Percentiles rank a stretch among this genome's conserved stretches.
Evolutionary conservation across 2,113 vertebrate genomes (phyloP).

Genomic region (Leiothrix lutea): DNA sequence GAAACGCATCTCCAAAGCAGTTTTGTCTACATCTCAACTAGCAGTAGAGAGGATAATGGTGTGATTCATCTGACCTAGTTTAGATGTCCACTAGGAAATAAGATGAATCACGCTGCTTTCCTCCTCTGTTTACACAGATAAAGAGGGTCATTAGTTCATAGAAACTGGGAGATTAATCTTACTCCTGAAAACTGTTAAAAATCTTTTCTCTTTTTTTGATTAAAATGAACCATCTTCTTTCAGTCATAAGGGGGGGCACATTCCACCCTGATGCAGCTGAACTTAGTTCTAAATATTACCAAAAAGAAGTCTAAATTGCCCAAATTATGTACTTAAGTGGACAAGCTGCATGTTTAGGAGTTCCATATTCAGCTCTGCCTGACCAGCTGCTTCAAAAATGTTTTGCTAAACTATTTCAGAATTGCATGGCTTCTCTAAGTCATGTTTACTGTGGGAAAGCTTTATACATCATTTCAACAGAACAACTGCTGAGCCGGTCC

Average conservation of each 20-base stretch:
- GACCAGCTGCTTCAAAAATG: not conserved
- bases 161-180: not conserved
- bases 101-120: not conserved
- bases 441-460: not conserved
- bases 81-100: slow-evolving; percentile 11
- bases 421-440: not conserved
- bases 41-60: not conserved
- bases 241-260: not conserved
- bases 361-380: not conserved
- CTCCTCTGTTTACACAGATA: not conserved
- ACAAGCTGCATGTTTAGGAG: not conserved
- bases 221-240: not conserved
- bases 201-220: not conserved
- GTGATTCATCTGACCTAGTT: slow-evolving; percentile 27
- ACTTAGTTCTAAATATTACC: not conserved
- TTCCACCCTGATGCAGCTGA: not conserved
- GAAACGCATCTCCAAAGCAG: not conserved
- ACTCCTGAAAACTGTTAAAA: not conserved
- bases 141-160: not conserved
- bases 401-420: not conserved
- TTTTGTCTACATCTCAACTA: not conserved
- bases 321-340: not conserved
- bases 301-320: not conserved
- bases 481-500: not conserved
- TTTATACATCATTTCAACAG: not conserved